Evolutionary conservation across 2,113 vertebrate genomes (phyloP).

Genomic region (Passer montanus): DNA sequence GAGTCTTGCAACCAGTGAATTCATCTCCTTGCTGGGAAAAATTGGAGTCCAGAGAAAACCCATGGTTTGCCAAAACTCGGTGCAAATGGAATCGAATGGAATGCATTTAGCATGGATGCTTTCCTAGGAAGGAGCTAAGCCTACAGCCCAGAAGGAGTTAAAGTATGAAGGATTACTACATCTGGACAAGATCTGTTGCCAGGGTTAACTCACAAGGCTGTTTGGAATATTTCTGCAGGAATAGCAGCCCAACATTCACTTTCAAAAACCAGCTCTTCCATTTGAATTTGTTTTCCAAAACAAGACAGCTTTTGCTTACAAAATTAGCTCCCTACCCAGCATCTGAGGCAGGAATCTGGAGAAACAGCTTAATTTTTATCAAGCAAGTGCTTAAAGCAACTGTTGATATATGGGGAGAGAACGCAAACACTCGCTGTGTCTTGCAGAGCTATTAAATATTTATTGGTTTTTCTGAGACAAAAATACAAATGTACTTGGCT

Average conservation of each 20-base stretch:
- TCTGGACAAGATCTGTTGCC: constrained; percentile 24
- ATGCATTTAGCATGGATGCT: not conserved
- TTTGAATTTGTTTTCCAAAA: not conserved
- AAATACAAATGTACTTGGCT: not conserved
- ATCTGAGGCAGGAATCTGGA: not conserved
- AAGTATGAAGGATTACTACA: not conserved
- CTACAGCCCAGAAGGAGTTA: not conserved
- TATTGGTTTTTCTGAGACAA: not conserved
- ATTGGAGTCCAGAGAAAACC: not conserved
- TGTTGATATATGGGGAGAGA: not conserved
- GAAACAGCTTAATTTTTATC: not conserved
- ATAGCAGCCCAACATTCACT: not conserved
- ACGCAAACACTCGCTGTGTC: fast-evolving
- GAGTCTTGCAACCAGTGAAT: not conserved
- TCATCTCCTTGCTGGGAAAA: not conserved
- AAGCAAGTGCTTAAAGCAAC: constrained; percentile 2
- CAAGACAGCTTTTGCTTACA: not conserved
- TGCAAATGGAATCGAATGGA: not conserved
- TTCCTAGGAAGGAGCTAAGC: not conserved
- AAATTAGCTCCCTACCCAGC: not conserved
- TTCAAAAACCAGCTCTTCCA: not conserved
- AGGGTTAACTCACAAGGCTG: not conserved
- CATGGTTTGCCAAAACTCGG: not conserved
- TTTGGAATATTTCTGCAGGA: not conserved
- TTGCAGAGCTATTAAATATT: not conserved